Conservation (phyloP, 2,888 invertebrate genomes). For the Thysanoteuthis rhombus region DNA sequence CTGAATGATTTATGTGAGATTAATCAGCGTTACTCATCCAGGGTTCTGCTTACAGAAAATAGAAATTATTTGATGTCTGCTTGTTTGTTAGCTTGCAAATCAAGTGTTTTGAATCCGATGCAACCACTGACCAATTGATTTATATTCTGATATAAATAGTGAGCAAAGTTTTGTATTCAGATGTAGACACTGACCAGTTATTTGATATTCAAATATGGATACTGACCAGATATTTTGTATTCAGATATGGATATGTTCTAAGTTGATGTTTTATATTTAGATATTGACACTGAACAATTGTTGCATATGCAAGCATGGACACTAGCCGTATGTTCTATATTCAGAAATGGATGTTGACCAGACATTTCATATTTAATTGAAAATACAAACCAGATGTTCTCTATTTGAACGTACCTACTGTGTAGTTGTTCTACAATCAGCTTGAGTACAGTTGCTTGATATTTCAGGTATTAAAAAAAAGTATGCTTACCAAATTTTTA, state of each 20-base stretch:
- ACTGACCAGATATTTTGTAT: background rate
- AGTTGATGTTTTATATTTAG: background rate
- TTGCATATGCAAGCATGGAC: slow-evolving; percentile 12
- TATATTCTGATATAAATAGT: background rate
- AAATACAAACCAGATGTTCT: slow-evolving; percentile 12
- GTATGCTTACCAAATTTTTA: too few relatives aligned
- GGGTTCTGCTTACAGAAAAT: too few relatives aligned
- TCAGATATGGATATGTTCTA: background rate
- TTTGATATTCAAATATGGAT: background rate
- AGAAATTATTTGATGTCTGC: background rate
- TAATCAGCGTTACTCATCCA: too few relatives aligned
- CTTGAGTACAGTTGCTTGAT: too few relatives aligned
- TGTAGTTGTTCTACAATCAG: too few relatives aligned
- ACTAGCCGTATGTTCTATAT: background rate
- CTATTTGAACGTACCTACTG: background rate
- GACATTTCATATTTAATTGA: background rate
- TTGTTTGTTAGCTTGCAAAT: background rate
- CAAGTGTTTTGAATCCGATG: background rate
- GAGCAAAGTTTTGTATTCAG: background rate
- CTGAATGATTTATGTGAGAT: too few relatives aligned
- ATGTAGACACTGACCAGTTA: background rate
- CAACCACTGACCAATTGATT: slow-evolving; percentile 12
- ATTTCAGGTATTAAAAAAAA: too few relatives aligned
- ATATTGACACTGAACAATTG: background rate
- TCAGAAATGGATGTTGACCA: background rate